Evolutionary conservation across 2,888 invertebrate species (phyloP).

Genomic region (Chymomyza caudatula): DNA sequence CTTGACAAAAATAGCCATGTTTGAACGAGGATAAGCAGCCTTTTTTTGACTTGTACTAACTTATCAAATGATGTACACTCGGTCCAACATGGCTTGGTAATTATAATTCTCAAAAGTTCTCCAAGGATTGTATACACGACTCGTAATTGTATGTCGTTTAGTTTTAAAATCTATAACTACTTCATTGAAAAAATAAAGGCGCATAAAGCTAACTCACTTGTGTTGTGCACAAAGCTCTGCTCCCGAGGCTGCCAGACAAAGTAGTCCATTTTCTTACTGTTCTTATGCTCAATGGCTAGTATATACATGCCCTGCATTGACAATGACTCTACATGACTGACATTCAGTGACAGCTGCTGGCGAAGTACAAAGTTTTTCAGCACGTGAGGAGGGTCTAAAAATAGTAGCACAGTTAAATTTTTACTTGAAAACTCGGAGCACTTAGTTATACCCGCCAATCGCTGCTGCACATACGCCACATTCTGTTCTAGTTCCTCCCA

Average conservation of each 20-base stretch:
- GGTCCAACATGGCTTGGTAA: background rate
- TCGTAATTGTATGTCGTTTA: constrained; percentile 23
- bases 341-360: constrained; percentile 55
- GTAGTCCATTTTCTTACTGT: constrained; percentile 27
- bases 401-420: background rate
- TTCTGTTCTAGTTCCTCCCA: constrained; percentile 35
- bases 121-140: background rate
- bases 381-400: constrained; percentile 42
- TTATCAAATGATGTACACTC: background rate
- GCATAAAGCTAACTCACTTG: constrained; percentile 64
- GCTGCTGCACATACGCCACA: constrained; percentile 44
- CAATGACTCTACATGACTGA: constrained; percentile 46
- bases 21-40: background rate
- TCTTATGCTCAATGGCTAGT: constrained; percentile 49
- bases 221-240: constrained; percentile 49
- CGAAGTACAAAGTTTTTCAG: constrained; percentile 67
- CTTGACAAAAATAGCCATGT: background rate
- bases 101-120: background rate
- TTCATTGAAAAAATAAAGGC: constrained; percentile 46
- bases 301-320: constrained; percentile 43
- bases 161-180: constrained; percentile 25
- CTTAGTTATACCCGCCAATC: constrained; percentile 42
- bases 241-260: constrained; percentile 61
- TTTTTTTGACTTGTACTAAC: background rate
- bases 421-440: no score